Base-by-base conservation (phyloP, 1,140 invertebrate genomes). In the Bathynomus jamesi region DNA sequence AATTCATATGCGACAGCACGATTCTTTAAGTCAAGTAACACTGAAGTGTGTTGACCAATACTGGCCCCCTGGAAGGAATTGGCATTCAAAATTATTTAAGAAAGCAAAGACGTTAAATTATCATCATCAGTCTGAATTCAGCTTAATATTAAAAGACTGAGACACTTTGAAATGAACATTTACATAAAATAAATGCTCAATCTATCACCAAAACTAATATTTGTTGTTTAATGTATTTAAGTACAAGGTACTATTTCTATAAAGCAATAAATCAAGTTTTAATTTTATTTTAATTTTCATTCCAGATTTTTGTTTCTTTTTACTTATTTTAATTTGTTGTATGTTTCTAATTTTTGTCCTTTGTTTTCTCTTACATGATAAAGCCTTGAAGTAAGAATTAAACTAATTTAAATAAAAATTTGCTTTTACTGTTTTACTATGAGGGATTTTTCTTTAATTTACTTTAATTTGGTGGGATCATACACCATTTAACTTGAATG, bases 1-100 rank as follows among this genome's bases (percentile, higher is more conserved):
- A 86, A 86, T 10, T 84, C 82, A 3, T 87, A 80, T 1, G 85
- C 81, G 11, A 84, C 82, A 21, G 85, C 84, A 73, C 85, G 82
- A 65, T 82, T 86, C 76, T 85, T 85, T 71, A 88, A 79, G 74
- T 88, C 87, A 13, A 89, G 78, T 30, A 88, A 78, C 31, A 85
- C 79, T 0, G 87, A 86, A 0, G 87, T 87, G 78, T 89, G 87
- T 67, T 83, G 84, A 71, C 83, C 83, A 69, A 88, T 84, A 61
- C 81, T 79, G 13, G 84, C 85, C 31, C 87, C 87, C 75, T 74
- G 69, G 8, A 13, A 60, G 21, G 7, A 65, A 24, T 29, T 2
- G 2, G n/a, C n/a, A n/a, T n/a, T n/a, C n/a, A n/a, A n/a, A n/a
- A n/a, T n/a, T n/a, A 40, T 40, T 17, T 17, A 40, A 40, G 17